A percentile compares a stretch with the other conserved stretches of the same genome.
Evolutionary conservation across 2,797 vertebrate species (phyloP).

Genomic region (Lateolabrax maculatus): DNA sequence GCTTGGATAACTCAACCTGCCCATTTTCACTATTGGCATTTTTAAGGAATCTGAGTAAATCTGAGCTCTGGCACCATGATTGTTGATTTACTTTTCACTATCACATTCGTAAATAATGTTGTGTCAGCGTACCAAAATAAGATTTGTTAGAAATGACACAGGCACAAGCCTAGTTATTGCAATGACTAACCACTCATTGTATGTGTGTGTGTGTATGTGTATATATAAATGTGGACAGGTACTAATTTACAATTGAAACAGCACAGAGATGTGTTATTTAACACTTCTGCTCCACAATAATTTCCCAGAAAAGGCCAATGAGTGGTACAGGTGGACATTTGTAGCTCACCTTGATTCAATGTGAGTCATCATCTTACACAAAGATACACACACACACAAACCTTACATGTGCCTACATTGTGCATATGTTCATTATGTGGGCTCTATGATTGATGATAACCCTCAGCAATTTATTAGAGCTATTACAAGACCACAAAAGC

Average conservation of each 20-base stretch:
- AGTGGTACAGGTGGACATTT: slow-evolving; percentile 45
- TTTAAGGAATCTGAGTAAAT: slow-evolving; percentile 44
- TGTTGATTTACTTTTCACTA: slow-evolving; percentile 12
- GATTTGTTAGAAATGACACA: background rate
- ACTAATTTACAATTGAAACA: slow-evolving; percentile 10
- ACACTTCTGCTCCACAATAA: slow-evolving; percentile 6
- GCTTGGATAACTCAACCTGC: slow-evolving; percentile 59
- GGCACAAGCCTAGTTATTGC: background rate
- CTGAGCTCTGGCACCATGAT: background rate
- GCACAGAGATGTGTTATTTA: slow-evolving; percentile 31
- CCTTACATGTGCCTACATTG: background rate
- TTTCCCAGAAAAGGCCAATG: slow-evolving; percentile 21
- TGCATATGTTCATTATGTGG: slow-evolving; percentile 19
- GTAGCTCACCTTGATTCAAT: slow-evolving; percentile 59
- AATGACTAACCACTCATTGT: background rate
- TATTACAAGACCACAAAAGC: slow-evolving; percentile 29
- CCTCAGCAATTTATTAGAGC: slow-evolving; percentile 45
- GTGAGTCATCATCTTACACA: slow-evolving; percentile 48
- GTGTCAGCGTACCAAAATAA: background rate
- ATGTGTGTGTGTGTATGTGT: slow-evolving; percentile 2
- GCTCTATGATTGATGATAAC: slow-evolving; percentile 32
- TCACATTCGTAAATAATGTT: slow-evolving; percentile 11
- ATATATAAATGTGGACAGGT: background rate
- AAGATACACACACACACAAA: background rate
- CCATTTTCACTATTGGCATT: slow-evolving; percentile 42